These are phyloP conservation scores for Dreissena polymorpha DNA, from an alignment of 1,140 invertebrate genomes.

Conservation along the genomic window DNA sequence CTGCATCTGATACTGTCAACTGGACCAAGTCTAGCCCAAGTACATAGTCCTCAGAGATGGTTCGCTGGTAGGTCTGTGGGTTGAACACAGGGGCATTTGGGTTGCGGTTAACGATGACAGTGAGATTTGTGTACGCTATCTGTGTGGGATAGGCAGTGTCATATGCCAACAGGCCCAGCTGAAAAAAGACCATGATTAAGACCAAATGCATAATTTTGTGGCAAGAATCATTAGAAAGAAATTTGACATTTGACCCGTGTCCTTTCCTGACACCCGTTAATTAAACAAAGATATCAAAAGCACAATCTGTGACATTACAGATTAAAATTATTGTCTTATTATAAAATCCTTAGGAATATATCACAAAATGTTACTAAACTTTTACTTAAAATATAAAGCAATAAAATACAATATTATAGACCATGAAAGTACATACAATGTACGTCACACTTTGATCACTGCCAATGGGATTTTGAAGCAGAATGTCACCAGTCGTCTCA, in stretches of 20 bases:
- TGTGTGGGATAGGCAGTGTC: constrained; percentile 93
- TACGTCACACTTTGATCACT: constrained; percentile 58
- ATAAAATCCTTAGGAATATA: too few species aligned
- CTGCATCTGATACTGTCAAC: constrained; percentile 78
- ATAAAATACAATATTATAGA: too few species aligned
- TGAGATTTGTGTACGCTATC: constrained; percentile 89
- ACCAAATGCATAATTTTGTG: too few species aligned
- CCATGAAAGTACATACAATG: constrained; percentile 49
- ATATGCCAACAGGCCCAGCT: constrained; percentile 90
- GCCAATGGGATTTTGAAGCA: constrained; percentile 36
- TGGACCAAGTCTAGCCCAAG: constrained; percentile 64
- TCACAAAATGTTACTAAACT: too few species aligned
- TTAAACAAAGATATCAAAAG: too few species aligned
- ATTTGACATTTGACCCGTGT: too few species aligned
- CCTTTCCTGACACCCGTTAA: too few species aligned
- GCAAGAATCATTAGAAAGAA: too few species aligned
- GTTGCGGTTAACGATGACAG: constrained; percentile 91
- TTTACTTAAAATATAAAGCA: too few species aligned
- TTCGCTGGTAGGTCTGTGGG: constrained; percentile 45
- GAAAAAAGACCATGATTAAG: constrained; percentile 24
- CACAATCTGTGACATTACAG: too few species aligned
- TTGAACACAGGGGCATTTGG: constrained; percentile 80
- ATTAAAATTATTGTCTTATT: too few species aligned
- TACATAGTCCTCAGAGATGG: constrained; percentile 69
- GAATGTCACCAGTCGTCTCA: constrained; percentile 52